Conservation (phyloP, 1,140 invertebrate species). For the Danaus melanippus region DNA sequence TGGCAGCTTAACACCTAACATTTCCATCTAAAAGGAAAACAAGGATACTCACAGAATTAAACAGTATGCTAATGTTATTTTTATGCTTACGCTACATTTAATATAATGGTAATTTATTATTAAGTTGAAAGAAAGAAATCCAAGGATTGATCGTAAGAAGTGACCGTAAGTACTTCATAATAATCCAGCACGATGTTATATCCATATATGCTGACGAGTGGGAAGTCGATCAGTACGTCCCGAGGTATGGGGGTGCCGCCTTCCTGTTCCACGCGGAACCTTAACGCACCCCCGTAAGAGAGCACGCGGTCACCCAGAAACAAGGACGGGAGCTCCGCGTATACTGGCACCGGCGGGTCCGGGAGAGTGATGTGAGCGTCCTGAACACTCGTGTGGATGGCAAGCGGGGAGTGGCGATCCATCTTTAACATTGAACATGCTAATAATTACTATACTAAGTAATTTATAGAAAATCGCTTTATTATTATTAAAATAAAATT, state of each 20-base stretch:
- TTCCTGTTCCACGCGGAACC: constrained; percentile 83
- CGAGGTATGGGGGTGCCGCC: constrained; percentile 75
- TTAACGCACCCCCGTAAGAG: constrained; percentile 93
- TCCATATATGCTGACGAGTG: constrained; percentile 85
- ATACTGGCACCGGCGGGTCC: constrained; percentile 80
- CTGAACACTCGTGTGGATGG: constrained; percentile 55
- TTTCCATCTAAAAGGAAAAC: constrained; percentile 1
- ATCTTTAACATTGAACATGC: constrained; percentile 25
- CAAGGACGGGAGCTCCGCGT: constrained; percentile 86
- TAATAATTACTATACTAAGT: too few relatives aligned
- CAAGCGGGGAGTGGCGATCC: constrained; percentile 60
- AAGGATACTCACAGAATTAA: too few relatives aligned
- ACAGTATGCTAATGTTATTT: too few relatives aligned
- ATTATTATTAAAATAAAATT: too few relatives aligned
- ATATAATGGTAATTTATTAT: too few relatives aligned
- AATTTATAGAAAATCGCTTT: too few relatives aligned
- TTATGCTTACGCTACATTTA: too few relatives aligned
- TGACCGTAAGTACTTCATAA: constrained; percentile 73
- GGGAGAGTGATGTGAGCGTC: constrained; percentile 74
- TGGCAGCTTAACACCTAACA: too few relatives aligned
- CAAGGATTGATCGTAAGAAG: too few relatives aligned
- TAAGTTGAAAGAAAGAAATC: too few relatives aligned
- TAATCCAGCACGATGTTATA: constrained; percentile 89
- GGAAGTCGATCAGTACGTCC: constrained; percentile 75
- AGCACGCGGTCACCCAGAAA: constrained; percentile 91